phyloP scores from a whole-genome alignment of 35 echinoderm and acorn worm species.

The Heliocidaris tuberculata region DNA sequence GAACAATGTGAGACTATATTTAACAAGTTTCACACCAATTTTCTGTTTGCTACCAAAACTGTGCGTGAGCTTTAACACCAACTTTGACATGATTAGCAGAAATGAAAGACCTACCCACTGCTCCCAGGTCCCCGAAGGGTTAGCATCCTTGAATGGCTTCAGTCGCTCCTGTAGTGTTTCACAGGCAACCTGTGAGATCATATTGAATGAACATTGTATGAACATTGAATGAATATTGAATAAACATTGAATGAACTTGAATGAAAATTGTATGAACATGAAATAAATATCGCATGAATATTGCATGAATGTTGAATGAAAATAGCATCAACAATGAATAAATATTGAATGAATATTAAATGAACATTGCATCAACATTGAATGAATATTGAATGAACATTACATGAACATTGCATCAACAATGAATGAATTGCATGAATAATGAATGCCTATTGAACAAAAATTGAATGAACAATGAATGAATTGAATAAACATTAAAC shows the following conservation, averaged over 20 bases:
- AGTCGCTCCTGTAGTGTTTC: slow-evolving; percentile 47
- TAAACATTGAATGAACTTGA: not conserved
- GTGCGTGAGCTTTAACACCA: too few species aligned
- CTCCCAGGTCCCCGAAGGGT: slow-evolving; percentile 63
- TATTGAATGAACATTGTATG: not conserved
- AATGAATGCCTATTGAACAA: not conserved
- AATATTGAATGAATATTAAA: not conserved
- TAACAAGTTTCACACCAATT: too few species aligned
- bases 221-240: not conserved
- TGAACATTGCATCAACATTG: not conserved
- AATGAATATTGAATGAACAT: not conserved
- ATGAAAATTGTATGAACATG: not conserved
- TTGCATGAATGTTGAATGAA: not conserved
- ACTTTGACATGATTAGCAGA: not conserved
- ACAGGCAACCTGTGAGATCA: slow-evolving; percentile 59
- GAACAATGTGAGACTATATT: too few species aligned
- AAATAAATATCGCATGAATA: not conserved
- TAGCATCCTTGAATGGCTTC: slow-evolving; percentile 58
- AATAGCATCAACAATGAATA: not conserved
- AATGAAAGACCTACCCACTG: slow-evolving; percentile 61
- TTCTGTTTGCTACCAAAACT: too few species aligned
- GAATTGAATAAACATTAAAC: not conserved
- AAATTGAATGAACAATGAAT: not conserved
- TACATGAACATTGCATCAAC: not conserved
- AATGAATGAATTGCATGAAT: not conserved